These are phyloP conservation scores for Melanocharis versteri DNA, from an alignment of 2,113 vertebrate genomes.

Conservation along the genomic window DNA sequence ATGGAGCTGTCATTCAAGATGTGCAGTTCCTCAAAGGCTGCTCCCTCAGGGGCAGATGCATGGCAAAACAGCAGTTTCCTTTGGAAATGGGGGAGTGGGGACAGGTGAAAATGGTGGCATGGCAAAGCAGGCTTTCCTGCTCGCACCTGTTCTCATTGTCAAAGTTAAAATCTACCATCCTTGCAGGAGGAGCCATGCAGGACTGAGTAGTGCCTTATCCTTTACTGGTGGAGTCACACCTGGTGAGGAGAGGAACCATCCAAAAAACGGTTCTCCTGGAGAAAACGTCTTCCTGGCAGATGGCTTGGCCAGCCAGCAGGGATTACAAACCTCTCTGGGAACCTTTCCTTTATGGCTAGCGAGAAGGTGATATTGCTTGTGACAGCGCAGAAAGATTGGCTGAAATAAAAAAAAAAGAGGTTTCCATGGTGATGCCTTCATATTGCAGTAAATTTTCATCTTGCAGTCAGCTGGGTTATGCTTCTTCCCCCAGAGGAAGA, in stretches of 20 bases:
- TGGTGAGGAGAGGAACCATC: neutral
- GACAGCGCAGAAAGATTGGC: conserved; percentile 49
- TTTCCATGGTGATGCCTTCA: conserved; percentile 67
- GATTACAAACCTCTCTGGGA: conserved; percentile 7
- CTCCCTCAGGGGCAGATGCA: neutral
- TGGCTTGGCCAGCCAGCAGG: neutral
- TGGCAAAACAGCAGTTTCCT: neutral
- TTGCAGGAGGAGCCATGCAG: neutral
- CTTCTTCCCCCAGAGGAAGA: conserved; percentile 18
- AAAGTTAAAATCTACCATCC: neutral
- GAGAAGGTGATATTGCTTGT: conserved; percentile 56
- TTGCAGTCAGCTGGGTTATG: conserved; percentile 30
- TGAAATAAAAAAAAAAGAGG: conserved; percentile 64
- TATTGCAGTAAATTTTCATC: conserved; percentile 47
- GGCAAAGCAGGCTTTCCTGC: neutral
- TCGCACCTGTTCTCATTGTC: neutral
- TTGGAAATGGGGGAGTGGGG: neutral
- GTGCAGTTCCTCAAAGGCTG: neutral
- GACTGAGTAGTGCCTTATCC: neutral
- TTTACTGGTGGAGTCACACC: neutral
- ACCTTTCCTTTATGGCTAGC: conserved; percentile 44
- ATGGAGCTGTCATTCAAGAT: neutral
- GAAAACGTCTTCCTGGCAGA: neutral
- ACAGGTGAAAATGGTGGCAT: neutral
- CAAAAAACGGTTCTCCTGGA: neutral